Evolutionary conservation across 2,888 invertebrate species (phyloP), one percentile per base, ranked within the genome.

Genomic region (Troides oblongomaculatus): DNA sequence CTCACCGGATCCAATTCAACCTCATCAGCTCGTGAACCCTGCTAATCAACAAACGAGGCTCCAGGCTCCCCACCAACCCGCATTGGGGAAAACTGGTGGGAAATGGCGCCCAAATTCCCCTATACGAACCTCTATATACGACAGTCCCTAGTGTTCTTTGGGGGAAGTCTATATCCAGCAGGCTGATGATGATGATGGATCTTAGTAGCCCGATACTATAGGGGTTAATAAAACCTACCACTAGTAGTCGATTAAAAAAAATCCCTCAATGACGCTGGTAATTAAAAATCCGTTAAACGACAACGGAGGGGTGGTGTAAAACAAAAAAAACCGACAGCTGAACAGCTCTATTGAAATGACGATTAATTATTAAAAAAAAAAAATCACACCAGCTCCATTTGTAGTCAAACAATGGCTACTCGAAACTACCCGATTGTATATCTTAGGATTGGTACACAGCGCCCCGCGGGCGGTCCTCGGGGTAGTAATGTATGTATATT

Each of bases 231-330:
- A 21, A 18, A n/a, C 21, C 10, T 46, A 10, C 14, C 30, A 30
- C 30, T 30, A 30, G 30, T 30, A 30, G 2, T 30, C 30, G 30
- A 3, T 4, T 30, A 30, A 30, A 30, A 30, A 30, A 5, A 60
- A 53, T 50, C 2, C 46, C 59, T 17, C 46, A 50, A 60, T 66
- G 60, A 66, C 46, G 46, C 46, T 8, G 66, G 62, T 58, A 57
- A 62, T 62, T 67, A 67, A 62, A 67, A 57, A 67, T 62, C 39
- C 62, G 62, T 67, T 67, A 62, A 56, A 46, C n/a, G 43, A 18
- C 43, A 21, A 46, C 23, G 53, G 36, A 62, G 43, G 59, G 62
- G 62, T 60, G 60, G 36, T n/a, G 14, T 17, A 60, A 36, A 30
- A 57, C 39, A 8, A 60, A 43, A 59, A 60, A 66, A 46, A 50